Percentiles rank a stretch among this genome's conserved stretches.
phyloP scores from a whole-genome alignment of 2,113 vertebrate species.

The Notechis scutatus region DNA sequence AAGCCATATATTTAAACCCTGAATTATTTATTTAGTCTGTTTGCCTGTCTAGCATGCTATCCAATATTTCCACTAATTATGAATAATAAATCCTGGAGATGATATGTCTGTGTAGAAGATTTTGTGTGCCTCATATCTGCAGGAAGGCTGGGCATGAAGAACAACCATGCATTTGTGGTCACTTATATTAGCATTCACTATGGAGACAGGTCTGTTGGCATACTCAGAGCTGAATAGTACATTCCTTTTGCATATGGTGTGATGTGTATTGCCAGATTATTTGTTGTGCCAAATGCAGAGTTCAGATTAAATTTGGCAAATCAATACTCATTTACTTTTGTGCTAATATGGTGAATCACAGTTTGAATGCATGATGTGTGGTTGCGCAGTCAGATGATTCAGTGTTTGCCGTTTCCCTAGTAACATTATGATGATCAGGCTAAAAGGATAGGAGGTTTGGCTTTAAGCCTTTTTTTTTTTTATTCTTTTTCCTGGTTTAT shows the following conservation, averaged over 20 bases:
- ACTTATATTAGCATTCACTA: background rate
- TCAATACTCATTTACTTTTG: background rate
- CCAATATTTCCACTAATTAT: background rate
- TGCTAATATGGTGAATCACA: background rate
- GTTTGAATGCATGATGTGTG: background rate
- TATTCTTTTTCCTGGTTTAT: background rate
- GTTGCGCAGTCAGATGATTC: background rate
- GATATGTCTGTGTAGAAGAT: background rate
- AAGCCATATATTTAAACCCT: background rate
- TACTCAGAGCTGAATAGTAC: background rate
- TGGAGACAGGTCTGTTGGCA: background rate
- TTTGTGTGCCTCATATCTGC: background rate
- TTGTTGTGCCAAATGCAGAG: background rate
- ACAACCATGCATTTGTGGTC: background rate
- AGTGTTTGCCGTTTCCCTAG: background rate
- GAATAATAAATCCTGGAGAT: background rate
- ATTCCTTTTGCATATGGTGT: background rate
- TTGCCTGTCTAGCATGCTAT: background rate
- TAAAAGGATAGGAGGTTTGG: background rate
- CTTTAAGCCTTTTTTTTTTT: background rate
- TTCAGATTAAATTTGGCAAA: background rate
- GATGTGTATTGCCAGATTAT: background rate
- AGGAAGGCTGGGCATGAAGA: background rate
- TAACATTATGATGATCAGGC: background rate
- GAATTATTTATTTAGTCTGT: background rate